Percentiles rank a stretch among this genome's conserved stretches.
Evolutionary conservation across 2,888 invertebrate species (phyloP).

Genomic region (Apodemia mormo): DNA sequence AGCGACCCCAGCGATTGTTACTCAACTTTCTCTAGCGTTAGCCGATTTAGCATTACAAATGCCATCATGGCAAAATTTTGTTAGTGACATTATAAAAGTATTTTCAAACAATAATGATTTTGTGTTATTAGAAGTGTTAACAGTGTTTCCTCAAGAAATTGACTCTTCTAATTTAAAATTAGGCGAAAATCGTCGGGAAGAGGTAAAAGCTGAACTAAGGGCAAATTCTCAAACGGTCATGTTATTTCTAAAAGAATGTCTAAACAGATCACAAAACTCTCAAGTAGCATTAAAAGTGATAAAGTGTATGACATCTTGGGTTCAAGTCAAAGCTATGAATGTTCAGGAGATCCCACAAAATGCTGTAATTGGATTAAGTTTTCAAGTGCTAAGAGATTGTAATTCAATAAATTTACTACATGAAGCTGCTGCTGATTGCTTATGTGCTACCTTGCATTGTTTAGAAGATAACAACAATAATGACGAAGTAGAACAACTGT

Average conservation of each 20-base stretch:
- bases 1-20: conserved; percentile 92
- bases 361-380: conserved; percentile 87
- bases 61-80: conserved; percentile 95
- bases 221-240: conserved; percentile 88
- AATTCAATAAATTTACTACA: conserved; percentile 86
- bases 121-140: conserved; percentile 95
- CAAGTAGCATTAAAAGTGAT: conserved; percentile 88
- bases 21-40: conserved; percentile 95
- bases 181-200: conserved; percentile 94
- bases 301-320: conserved; percentile 95
- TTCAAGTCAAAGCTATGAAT: conserved; percentile 90
- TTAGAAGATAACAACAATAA: conserved; percentile 89
- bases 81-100: conserved; percentile 90
- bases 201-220: conserved; percentile 90
- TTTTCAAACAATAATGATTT: conserved; percentile 87
- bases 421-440: conserved; percentile 94
- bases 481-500: conserved; percentile 87
- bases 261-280: conserved; percentile 85
- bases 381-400: conserved; percentile 85
- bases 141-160: conserved; percentile 97
- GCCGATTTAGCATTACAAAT: conserved; percentile 97
- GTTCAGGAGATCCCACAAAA: conserved; percentile 88
- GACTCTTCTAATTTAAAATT: conserved; percentile 89
- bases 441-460: conserved; percentile 92
- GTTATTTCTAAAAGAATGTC: conserved; percentile 89